These are phyloP conservation scores for Glossosoma conforme DNA, from an alignment of 1,140 invertebrate genomes.

Conservation along the genomic window DNA sequence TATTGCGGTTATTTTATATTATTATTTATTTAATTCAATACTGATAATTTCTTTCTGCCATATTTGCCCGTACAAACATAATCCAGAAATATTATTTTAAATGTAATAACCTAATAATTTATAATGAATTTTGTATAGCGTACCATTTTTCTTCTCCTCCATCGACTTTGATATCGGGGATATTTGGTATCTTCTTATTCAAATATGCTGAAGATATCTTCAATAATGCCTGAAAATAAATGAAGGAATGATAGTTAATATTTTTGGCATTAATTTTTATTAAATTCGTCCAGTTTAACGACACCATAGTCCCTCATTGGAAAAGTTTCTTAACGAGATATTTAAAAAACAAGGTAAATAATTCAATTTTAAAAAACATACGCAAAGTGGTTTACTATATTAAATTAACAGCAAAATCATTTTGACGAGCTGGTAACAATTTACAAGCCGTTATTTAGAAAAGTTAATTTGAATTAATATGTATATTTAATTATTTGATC, in stretches of 20 bases:
- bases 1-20: too few species aligned
- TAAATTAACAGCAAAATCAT: too few species aligned
- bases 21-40: neutral
- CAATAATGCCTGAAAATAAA: slow-evolving; percentile 66
- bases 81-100: neutral
- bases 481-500: too few species aligned
- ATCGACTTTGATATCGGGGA: slow-evolving; percentile 81
- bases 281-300: too few species aligned
- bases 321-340: too few species aligned
- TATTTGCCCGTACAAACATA: neutral
- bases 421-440: too few species aligned
- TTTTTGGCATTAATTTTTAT: too few species aligned
- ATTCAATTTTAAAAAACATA: slow-evolving; percentile 13
- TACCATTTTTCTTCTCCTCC: slow-evolving; percentile 87
- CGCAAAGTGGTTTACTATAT: too few species aligned
- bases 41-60: neutral
- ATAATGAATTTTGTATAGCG: slow-evolving; percentile 31
- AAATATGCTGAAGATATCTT: slow-evolving; percentile 87
- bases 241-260: too few species aligned
- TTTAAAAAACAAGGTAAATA: too few species aligned
- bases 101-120: neutral
- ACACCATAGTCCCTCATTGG: too few species aligned
- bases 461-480: neutral
- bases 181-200: slow-evolving; percentile 88
- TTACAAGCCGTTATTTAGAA: neutral